Evolutionary conservation across 2,113 vertebrate genomes (phyloP).

Genomic region (Phyllostomus discolor): DNA sequence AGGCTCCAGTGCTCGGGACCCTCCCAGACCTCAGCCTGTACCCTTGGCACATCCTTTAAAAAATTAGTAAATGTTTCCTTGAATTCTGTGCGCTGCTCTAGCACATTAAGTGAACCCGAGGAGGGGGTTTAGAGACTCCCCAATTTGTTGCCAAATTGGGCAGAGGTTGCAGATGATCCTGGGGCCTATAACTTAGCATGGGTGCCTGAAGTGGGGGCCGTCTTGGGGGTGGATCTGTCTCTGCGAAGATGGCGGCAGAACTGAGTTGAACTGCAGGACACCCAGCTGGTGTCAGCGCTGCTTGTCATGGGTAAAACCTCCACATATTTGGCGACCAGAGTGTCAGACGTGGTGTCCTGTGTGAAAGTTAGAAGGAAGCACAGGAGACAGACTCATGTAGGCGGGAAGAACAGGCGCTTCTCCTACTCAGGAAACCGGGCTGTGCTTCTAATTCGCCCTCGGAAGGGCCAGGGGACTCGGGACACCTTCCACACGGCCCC

Average conservation of each 20-base stretch:
- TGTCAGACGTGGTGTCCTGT: not conserved
- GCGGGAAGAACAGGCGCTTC: not conserved
- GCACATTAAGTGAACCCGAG: not conserved
- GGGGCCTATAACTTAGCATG: not conserved
- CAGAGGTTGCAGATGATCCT: not conserved
- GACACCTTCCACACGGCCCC: no score
- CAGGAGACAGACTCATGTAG: accelerated
- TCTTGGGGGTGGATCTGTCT: not conserved
- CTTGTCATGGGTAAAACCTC: not conserved
- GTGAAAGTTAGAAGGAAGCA: not conserved
- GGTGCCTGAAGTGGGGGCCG: not conserved
- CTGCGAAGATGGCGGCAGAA: not conserved
- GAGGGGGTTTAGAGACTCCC: not conserved
- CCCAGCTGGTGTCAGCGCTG: not conserved
- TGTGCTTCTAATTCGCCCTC: not conserved
- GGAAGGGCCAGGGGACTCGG: not conserved
- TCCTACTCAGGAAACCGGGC: not conserved
- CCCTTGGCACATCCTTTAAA: not conserved
- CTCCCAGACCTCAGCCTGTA: not conserved
- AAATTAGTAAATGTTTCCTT: not conserved
- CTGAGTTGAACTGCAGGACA: no score
- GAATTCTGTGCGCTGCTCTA: not conserved
- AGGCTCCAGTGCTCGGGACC: not conserved
- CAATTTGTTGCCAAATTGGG: not conserved
- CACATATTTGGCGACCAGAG: not conserved